These are phyloP conservation scores for Notospermus geniculatus DNA, from an alignment of 1,140 invertebrate genomes.

Conservation along the genomic window DNA sequence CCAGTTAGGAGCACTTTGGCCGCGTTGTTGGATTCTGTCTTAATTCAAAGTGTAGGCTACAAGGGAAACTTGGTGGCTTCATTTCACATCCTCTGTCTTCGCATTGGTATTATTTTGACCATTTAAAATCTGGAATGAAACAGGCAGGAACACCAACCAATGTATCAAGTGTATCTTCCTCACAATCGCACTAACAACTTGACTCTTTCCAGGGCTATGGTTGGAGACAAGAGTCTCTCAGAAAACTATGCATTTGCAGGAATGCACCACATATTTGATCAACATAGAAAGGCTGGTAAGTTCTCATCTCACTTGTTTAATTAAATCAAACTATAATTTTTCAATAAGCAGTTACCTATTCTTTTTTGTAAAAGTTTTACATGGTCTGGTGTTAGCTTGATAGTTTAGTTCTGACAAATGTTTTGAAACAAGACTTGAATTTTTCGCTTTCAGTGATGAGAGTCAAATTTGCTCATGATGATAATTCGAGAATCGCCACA, in stretches of 20 bases:
- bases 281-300: conserved; percentile 66
- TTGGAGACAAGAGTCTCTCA: conserved; percentile 65
- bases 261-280: conserved; percentile 83
- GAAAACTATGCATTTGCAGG: conserved; percentile 83
- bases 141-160: too few species aligned
- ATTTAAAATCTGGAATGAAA: background rate
- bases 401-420: background rate
- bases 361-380: background rate
- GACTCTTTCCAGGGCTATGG: conserved; percentile 50
- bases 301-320: conserved; percentile 7
- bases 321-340: too few species aligned
- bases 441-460: conserved; percentile 64
- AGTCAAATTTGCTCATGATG: conserved; percentile 86
- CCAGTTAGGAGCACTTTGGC: too few species aligned
- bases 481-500: conserved; percentile 75
- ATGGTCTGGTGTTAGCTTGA: conserved; percentile 1
- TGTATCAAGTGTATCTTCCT: too few species aligned
- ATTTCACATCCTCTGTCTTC: background rate
- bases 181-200: background rate
- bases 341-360: too few species aligned
- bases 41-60: too few species aligned
- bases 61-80: too few species aligned
- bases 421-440: too few species aligned
- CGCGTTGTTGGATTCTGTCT: too few species aligned
- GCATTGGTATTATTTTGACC: too few species aligned